Evolutionary conservation across 2,113 vertebrate genomes (phyloP).

Genomic region (Turnix velox): DNA sequence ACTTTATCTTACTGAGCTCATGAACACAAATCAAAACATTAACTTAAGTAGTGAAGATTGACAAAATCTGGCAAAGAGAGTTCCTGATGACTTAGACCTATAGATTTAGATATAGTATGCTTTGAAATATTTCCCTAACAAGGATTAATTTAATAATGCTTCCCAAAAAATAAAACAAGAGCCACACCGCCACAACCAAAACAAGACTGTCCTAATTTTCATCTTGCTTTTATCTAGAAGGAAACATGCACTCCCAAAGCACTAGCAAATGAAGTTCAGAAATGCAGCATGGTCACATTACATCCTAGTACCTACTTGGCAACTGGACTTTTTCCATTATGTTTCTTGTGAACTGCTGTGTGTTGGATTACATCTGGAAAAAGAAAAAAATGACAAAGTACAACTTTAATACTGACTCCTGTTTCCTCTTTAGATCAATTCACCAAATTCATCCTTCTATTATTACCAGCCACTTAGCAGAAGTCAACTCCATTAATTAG

Average conservation of each 20-base stretch:
- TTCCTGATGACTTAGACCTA: neutral
- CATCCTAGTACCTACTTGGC: conserved; percentile 75
- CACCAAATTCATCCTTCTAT: neutral
- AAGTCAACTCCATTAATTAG: neutral
- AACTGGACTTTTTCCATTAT: conserved; percentile 78
- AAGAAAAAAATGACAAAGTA: neutral
- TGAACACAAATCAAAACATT: neutral
- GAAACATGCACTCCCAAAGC: neutral
- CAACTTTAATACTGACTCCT: neutral
- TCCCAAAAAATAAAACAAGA: neutral
- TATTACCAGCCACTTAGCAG: neutral
- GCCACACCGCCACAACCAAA: neutral
- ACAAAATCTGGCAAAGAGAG: neutral
- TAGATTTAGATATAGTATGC: neutral
- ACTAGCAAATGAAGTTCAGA: neutral
- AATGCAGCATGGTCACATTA: neutral
- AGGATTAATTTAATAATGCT: neutral
- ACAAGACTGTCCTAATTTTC: neutral
- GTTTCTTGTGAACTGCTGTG: conserved; percentile 83
- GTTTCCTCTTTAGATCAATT: neutral
- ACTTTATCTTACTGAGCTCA: neutral
- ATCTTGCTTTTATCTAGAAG: neutral
- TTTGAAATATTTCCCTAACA: neutral
- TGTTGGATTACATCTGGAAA: conserved; percentile 78
- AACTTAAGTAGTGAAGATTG: neutral